These are phyloP conservation scores for Volucella inflata DNA, from an alignment of 2,888 invertebrate species.

Conservation along the genomic window DNA sequence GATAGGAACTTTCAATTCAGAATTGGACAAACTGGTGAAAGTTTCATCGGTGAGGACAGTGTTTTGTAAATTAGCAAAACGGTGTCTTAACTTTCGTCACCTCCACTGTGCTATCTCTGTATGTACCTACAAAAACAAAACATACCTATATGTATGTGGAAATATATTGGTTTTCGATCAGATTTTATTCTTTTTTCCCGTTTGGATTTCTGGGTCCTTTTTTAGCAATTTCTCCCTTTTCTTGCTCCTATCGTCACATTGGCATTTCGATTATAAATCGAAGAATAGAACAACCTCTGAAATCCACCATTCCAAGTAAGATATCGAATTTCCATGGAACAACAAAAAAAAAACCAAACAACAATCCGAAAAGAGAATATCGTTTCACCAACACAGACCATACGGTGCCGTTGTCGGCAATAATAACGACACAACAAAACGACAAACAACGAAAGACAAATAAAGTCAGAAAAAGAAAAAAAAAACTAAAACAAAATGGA, in stretches of 20 bases:
- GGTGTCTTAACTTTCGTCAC: too few relatives aligned
- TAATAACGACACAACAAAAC: conserved; percentile 50
- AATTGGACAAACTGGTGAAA: too few relatives aligned
- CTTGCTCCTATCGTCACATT: conserved; percentile 39
- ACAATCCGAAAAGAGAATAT: conserved; percentile 22
- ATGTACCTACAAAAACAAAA: conserved; percentile 5
- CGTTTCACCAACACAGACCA: conserved; percentile 57
- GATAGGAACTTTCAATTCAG: too few relatives aligned
- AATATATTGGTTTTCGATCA: conserved; percentile 52
- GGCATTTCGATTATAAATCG: conserved; percentile 72
- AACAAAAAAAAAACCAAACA: conserved; percentile 41
- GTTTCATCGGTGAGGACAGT: too few relatives aligned
- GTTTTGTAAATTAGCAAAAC: too few relatives aligned
- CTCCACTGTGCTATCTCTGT: not conserved
- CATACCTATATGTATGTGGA: not conserved
- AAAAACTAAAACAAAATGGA: conserved; percentile 13
- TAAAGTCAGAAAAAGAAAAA: conserved; percentile 14
- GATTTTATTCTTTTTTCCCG: conserved; percentile 24
- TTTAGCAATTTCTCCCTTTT: conserved; percentile 58
- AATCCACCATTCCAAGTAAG: conserved; percentile 61
- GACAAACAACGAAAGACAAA: conserved; percentile 13
- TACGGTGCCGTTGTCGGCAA: conserved; percentile 66
- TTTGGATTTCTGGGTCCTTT: conserved; percentile 53
- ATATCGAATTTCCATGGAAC: conserved; percentile 61
- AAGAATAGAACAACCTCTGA: conserved; percentile 61